Evolutionary conservation across 2,888 invertebrate genomes (phyloP).

Genomic region (Cataglyphis albicans): DNA sequence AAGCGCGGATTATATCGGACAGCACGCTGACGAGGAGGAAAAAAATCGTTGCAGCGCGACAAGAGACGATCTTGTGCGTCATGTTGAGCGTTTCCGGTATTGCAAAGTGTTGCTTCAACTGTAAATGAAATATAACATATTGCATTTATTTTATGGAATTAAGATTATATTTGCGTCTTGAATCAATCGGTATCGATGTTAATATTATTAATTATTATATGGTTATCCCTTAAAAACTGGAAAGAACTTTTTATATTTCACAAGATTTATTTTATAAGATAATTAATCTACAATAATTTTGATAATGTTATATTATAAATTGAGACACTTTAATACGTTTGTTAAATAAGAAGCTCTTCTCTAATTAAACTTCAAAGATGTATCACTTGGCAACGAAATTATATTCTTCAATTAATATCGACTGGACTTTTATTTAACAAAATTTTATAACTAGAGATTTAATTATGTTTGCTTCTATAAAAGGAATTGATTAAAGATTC

Average conservation of each 20-base stretch:
- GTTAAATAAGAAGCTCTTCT: not conserved
- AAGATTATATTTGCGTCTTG: not conserved
- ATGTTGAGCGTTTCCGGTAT: slow-evolving; percentile 15
- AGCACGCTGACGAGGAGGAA: slow-evolving; percentile 75
- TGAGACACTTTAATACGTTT: not conserved
- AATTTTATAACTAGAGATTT: not conserved
- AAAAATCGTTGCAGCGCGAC: slow-evolving; percentile 62
- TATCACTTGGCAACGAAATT: not conserved
- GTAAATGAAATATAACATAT: not conserved
- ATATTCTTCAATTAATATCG: not conserved
- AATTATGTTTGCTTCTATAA: not conserved
- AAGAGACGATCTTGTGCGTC: slow-evolving; percentile 50
- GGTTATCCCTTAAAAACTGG: not conserved
- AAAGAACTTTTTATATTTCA: not conserved
- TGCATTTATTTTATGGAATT: slow-evolving; percentile 3
- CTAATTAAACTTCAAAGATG: not conserved
- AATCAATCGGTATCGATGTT: not conserved
- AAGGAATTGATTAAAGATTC: not conserved
- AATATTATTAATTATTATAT: slow-evolving; percentile 13
- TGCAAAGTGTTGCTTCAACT: slow-evolving; percentile 37
- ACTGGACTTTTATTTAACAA: not conserved
- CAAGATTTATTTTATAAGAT: not conserved
- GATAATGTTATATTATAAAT: not conserved
- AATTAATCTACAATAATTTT: not conserved
- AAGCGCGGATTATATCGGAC: slow-evolving; percentile 85